Conservation (phyloP, 2,888 invertebrate species). For the Apamea monoglypha region DNA sequence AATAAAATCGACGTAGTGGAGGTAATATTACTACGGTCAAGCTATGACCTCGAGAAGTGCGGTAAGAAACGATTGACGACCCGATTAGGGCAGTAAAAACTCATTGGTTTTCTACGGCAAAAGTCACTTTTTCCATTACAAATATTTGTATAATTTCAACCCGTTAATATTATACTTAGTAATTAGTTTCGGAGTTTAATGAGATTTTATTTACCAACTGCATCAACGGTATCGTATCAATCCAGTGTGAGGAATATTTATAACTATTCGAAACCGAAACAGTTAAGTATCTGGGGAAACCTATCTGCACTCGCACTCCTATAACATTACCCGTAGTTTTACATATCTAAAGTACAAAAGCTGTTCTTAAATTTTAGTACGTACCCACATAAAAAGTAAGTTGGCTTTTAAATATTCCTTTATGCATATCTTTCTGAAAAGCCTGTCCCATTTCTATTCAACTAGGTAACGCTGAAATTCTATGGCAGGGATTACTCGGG, state of each 20-base stretch:
- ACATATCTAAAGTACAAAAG: conserved; percentile 43
- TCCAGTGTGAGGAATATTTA: not conserved
- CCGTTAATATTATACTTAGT: not conserved
- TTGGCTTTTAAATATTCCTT: conserved; percentile 56
- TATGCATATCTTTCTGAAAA: conserved; percentile 51
- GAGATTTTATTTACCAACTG: not conserved
- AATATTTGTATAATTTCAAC: conserved; percentile 18
- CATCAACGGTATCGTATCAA: not conserved
- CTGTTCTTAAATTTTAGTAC: conserved; percentile 30
- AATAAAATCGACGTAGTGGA: not conserved
- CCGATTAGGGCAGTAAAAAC: conserved; percentile 5
- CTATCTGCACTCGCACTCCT: not conserved
- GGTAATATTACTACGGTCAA: conserved; percentile 10
- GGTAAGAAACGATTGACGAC: conserved; percentile 16
- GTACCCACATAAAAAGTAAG: conserved; percentile 51
- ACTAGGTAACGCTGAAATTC: conserved; percentile 54
- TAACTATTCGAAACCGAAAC: not conserved
- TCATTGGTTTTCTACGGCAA: conserved; percentile 12
- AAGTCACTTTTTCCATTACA: conserved; percentile 1
- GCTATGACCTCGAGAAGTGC: conserved; percentile 16
- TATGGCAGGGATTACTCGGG: conserved; percentile 45
- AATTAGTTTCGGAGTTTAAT: not conserved
- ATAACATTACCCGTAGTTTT: conserved; percentile 12
- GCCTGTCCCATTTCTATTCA: conserved; percentile 60
- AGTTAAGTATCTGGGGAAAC: not conserved